These are phyloP conservation scores for Brachionus calyciflorus DNA, from an alignment of 1,140 invertebrate genomes.

Conservation along the genomic window DNA sequence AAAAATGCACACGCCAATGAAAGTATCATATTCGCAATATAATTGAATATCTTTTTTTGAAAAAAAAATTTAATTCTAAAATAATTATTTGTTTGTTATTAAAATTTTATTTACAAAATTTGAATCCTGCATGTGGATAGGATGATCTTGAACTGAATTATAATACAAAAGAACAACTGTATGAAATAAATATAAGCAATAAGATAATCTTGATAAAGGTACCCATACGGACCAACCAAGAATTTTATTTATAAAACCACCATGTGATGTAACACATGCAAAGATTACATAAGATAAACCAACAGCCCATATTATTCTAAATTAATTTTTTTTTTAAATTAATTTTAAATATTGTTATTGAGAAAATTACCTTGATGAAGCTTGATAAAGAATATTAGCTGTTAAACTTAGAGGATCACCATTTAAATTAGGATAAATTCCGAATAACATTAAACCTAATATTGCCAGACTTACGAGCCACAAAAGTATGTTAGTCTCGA, in stretches of 20 bases:
- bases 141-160: constrained; percentile 6
- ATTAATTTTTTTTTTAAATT: neutral
- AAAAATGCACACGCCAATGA: constrained; percentile 53
- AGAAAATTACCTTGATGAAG: neutral
- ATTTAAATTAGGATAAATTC: constrained; percentile 35
- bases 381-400: constrained; percentile 23
- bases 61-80: too few relatives aligned
- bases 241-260: constrained; percentile 25
- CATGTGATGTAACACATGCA: constrained; percentile 35
- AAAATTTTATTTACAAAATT: neutral
- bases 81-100: too few relatives aligned
- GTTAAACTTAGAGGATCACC: constrained; percentile 10
- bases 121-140: constrained; percentile 2
- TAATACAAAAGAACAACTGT: constrained; percentile 3
- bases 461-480: constrained; percentile 15
- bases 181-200: constrained; percentile 29
- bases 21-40: constrained; percentile 53
- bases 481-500: neutral
- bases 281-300: constrained; percentile 27
- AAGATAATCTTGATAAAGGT: constrained; percentile 24
- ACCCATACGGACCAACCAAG: constrained; percentile 35
- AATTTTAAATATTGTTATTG: neutral
- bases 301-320: constrained; percentile 22
- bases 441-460: constrained; percentile 36
- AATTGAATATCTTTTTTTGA: constrained; percentile 50